These are phyloP conservation scores for Prenolepis imparis DNA, from an alignment of 2,888 invertebrate species.

Conservation along the genomic window DNA sequence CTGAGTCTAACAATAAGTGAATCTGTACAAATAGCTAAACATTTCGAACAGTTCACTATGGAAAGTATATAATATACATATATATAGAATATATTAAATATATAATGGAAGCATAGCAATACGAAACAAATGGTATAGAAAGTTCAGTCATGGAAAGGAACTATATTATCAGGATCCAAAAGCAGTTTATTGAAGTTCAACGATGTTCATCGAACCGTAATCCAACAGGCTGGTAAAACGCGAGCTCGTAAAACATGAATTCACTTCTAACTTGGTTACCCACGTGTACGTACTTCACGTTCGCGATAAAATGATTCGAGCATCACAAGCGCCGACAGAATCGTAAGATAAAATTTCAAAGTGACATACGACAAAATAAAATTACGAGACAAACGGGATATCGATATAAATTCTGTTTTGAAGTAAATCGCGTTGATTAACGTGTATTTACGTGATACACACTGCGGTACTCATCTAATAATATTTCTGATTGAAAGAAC, in stretches of 20 bases:
- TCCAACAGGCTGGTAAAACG: constrained; percentile 2
- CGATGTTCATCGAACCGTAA: background rate
- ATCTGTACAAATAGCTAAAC: background rate
- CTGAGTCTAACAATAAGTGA: background rate
- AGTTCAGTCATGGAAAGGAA: background rate
- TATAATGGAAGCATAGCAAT: background rate
- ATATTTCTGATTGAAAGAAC: background rate
- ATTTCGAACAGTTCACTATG: background rate
- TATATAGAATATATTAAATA: background rate
- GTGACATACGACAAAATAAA: background rate
- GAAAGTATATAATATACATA: background rate
- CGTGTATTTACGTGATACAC: background rate
- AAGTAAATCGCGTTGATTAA: background rate
- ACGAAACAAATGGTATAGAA: background rate
- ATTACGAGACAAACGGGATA: background rate
- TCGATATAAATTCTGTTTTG: background rate
- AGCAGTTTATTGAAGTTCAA: background rate
- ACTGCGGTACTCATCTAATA: background rate
- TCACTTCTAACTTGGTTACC: constrained; percentile 2
- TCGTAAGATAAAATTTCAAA: background rate
- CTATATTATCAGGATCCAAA: background rate
- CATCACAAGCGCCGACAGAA: background rate
- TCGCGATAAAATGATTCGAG: background rate
- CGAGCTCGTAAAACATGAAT: background rate
- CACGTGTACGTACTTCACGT: background rate